A percentile compares a stretch with the other conserved stretches of the same genome.
phyloP scores from a whole-genome alignment of 2,797 vertebrate genomes.

The Labroides dimidiatus region DNA sequence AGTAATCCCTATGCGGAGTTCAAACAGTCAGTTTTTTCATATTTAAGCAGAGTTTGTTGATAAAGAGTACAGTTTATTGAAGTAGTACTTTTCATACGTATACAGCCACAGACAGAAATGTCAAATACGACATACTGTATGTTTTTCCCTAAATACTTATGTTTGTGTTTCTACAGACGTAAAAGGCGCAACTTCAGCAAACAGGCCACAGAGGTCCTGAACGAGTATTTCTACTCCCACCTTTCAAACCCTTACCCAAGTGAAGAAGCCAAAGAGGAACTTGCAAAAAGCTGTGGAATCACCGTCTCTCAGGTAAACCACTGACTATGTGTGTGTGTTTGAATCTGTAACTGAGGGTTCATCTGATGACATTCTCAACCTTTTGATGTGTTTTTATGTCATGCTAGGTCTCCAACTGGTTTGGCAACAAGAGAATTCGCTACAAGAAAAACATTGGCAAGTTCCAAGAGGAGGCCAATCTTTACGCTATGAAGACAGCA shows the following conservation, averaged over 20 bases:
- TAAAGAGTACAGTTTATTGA: no score
- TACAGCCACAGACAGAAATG: no score
- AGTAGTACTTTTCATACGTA: no score
- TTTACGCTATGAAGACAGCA: constrained; percentile 99
- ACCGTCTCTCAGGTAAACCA: constrained; percentile 94
- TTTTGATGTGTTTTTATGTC: constrained; percentile 35
- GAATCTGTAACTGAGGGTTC: background rate
- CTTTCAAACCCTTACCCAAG: constrained; percentile 99
- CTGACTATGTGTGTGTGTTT: background rate
- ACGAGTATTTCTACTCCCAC: constrained; percentile 99
- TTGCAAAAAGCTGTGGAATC: constrained; percentile 97
- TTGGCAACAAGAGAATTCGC: constrained; percentile 99
- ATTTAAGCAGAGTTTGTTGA: no score
- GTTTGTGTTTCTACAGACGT: constrained; percentile 82
- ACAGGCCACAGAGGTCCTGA: constrained; percentile 99
- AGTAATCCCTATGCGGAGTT: no score
- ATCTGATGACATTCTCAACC: background rate
- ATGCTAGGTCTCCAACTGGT: constrained; percentile 98
- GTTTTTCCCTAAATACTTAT: background rate
- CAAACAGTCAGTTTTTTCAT: no score
- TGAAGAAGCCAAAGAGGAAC: constrained; percentile 99
- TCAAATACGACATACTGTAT: background rate
- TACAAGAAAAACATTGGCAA: constrained; percentile 99
- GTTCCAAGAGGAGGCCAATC: constrained; percentile 99
- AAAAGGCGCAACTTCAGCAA: constrained; percentile 99